Percentiles rank a stretch among this genome's conserved stretches.
These are phyloP conservation scores for Heptranchias perlo DNA, from an alignment of 2,113 vertebrate species.

Conservation along the genomic window DNA sequence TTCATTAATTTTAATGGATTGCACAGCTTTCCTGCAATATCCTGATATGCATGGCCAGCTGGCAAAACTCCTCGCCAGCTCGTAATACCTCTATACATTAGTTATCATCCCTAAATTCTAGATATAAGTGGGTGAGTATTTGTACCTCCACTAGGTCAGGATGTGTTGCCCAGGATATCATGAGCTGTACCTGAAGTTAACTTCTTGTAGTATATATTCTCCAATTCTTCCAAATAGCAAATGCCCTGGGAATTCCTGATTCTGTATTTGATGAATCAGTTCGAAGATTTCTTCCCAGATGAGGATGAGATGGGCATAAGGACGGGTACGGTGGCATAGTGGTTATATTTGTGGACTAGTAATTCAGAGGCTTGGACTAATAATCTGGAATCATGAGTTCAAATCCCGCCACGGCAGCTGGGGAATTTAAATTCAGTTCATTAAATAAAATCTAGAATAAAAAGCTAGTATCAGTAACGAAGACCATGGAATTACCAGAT, in stretches of 20 bases:
- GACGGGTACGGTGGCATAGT: no score
- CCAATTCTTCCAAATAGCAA: background rate
- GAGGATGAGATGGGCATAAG: background rate
- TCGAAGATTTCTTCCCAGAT: background rate
- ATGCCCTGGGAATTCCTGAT: background rate
- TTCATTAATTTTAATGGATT: constrained; percentile 28
- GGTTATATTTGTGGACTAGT: no score
- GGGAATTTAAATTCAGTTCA: no score
- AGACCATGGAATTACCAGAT: no score
- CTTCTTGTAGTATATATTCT: background rate
- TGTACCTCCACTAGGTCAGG: background rate
- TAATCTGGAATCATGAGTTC: no score
- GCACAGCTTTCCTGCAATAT: constrained; percentile 13
- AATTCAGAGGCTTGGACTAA: no score
- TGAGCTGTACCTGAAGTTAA: background rate
- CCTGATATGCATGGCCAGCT: background rate
- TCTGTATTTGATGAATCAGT: constrained; percentile 4
- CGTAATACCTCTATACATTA: background rate
- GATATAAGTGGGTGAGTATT: background rate
- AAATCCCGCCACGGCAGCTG: no score
- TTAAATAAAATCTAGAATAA: no score
- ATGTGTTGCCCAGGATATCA: background rate
- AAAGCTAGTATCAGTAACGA: no score
- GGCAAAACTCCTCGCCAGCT: background rate
- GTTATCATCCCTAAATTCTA: background rate